Conservation (phyloP, 2,113 vertebrate species). For the Melanostigma gelatinosum region DNA sequence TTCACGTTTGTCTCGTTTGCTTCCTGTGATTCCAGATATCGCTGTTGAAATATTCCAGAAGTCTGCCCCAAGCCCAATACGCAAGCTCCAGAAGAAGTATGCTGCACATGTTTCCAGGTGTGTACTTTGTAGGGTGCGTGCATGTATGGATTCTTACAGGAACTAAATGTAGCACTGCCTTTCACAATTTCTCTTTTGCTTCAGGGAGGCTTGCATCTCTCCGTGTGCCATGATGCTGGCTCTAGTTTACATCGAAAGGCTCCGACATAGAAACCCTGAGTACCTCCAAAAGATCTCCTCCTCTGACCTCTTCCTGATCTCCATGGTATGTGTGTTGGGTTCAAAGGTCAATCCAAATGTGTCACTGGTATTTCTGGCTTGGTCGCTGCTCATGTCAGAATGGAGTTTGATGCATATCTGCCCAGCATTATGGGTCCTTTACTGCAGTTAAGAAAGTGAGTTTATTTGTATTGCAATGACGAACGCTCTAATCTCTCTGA, state of each 20-base stretch:
- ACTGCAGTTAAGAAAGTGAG: neutral
- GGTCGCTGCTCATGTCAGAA: neutral
- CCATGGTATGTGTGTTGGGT: constrained; percentile 87
- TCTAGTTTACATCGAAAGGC: constrained; percentile 96
- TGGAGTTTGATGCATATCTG: neutral
- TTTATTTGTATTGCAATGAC: neutral
- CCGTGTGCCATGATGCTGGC: constrained; percentile 99
- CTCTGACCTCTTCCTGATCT: constrained; percentile 98
- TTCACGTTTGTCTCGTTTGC: neutral
- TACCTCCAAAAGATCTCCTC: constrained; percentile 98
- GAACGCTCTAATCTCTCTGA: neutral
- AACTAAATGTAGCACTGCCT: fast-evolving
- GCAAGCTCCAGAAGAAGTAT: constrained; percentile 96
- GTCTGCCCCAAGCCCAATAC: constrained; percentile 95
- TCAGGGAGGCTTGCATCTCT: constrained; percentile 96
- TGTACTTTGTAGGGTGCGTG: constrained; percentile 13
- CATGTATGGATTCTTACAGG: neutral
- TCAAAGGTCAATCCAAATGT: neutral
- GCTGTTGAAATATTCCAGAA: constrained; percentile 97
- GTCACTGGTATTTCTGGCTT: constrained; percentile 6
- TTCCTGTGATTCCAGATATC: constrained; percentile 85
- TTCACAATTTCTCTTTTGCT: neutral
- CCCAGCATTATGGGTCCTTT: fast-evolving
- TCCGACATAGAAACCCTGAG: constrained; percentile 95
- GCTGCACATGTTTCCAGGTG: constrained; percentile 95